Percentiles rank a stretch among this genome's conserved stretches.
These are phyloP conservation scores for Sinohyriopsis cumingii DNA, from an alignment of 2,888 invertebrate species.

Conservation along the genomic window DNA sequence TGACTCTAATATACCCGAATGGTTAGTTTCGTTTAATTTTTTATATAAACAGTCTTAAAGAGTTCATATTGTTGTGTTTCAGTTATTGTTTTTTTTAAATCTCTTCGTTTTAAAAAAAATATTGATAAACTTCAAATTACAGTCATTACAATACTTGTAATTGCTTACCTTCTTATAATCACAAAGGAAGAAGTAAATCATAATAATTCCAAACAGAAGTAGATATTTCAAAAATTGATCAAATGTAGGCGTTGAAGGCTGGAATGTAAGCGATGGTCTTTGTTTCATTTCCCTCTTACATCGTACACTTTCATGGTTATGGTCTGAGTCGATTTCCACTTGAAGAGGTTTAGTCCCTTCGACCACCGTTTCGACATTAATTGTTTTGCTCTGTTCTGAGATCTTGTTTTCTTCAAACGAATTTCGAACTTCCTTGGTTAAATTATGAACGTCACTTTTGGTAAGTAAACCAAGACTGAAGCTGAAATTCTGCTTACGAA, in stretches of 20 bases:
- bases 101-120: neutral
- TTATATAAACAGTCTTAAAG: too few species aligned
- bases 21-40: too few species aligned
- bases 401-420: neutral
- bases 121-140: neutral
- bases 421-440: too few species aligned
- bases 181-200: conserved; percentile 52
- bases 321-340: neutral
- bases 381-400: neutral
- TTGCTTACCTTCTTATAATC: conserved; percentile 57
- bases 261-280: neutral
- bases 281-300: too few species aligned
- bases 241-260: conserved; percentile 26
- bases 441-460: too few species aligned
- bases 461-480: neutral
- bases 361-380: neutral
- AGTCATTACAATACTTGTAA: neutral
- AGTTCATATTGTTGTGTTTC: too few species aligned
- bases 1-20: too few species aligned
- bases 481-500: conserved; percentile 3
- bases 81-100: too few species aligned
- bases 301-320: neutral
- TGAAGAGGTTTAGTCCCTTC: neutral
- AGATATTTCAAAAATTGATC: conserved; percentile 38
- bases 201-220: conserved; percentile 42